Evolutionary conservation across 1,140 invertebrate species (phyloP).

Genomic region (Trichonephila inaurata): DNA sequence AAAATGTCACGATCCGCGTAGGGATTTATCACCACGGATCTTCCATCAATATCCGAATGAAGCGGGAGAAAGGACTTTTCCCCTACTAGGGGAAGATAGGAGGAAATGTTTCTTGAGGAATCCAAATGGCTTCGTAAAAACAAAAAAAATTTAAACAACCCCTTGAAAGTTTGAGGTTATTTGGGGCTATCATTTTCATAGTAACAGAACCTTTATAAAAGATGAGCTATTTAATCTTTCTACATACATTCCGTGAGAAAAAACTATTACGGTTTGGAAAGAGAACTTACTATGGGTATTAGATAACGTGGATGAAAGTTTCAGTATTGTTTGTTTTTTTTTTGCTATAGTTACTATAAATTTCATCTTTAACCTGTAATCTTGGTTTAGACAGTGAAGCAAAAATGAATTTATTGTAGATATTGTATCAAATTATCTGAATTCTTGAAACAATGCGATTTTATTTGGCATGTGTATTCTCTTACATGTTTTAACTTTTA

Average conservation of each 20-base stretch:
- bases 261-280: neutral
- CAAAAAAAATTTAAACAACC: neutral
- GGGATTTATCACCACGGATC: slow-evolving; percentile 2
- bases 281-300: neutral
- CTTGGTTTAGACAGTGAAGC: neutral
- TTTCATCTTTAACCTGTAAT: neutral
- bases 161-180: neutral
- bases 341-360: neutral
- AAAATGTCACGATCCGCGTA: slow-evolving; percentile 12
- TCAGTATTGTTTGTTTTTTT: neutral
- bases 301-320: neutral
- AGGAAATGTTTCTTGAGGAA: neutral
- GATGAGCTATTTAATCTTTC: neutral
- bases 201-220: neutral
- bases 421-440: too few species aligned
- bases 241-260: neutral
- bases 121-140: neutral
- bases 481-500: too few species aligned
- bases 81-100: neutral
- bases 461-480: too few species aligned
- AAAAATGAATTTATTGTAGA: too few species aligned
- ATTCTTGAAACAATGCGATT: too few species aligned
- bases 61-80: neutral
- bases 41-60: slow-evolving; percentile 38
- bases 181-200: slow-evolving; percentile 9